These are phyloP conservation scores for Orussus abietinus DNA, from an alignment of 1,140 invertebrate genomes.

Conservation along the genomic window DNA sequence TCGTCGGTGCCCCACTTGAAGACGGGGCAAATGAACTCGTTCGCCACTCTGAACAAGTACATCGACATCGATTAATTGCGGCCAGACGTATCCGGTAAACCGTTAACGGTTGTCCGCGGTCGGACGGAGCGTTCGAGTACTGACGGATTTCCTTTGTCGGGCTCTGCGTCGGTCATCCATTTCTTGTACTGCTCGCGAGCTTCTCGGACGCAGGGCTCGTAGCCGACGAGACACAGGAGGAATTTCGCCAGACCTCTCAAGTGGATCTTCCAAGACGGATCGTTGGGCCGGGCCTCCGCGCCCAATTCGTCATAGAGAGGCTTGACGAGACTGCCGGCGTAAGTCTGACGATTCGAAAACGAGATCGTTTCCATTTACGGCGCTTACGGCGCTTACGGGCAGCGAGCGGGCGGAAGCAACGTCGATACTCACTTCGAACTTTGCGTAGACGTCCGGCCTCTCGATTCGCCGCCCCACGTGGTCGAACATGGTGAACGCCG, in stretches of 20 bases:
- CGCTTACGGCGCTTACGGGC: no score
- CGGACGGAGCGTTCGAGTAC: conserved; percentile 27
- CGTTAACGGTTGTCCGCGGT: no score
- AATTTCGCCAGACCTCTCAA: conserved; percentile 60
- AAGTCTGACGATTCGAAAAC: conserved; percentile 59
- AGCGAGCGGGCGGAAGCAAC: no score
- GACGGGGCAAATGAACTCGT: conserved; percentile 70
- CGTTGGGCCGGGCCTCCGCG: conserved; percentile 50
- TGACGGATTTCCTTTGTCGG: conserved; percentile 71
- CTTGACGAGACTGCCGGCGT: conserved; percentile 60
- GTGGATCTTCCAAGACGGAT: conserved; percentile 60
- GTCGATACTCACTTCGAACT: conserved; percentile 60
- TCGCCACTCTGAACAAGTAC: conserved; percentile 64
- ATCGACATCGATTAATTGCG: no score
- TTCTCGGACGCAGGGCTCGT: conserved; percentile 66
- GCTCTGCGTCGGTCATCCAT: conserved; percentile 65
- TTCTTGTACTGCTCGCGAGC: conserved; percentile 62
- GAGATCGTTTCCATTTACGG: no score
- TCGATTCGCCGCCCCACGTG: conserved; percentile 69
- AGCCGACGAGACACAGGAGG: conserved; percentile 69
- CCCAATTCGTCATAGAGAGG: conserved; percentile 65
- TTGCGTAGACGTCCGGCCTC: conserved; percentile 58
- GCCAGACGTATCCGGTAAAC: no score
- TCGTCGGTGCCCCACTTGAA: conserved; percentile 72
- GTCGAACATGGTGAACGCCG: conserved; percentile 74